Percentiles rank a stretch among this genome's conserved stretches.
These are phyloP conservation scores for Parnassius smintheus DNA, from an alignment of 2,888 invertebrate species.

Conservation along the genomic window DNA sequence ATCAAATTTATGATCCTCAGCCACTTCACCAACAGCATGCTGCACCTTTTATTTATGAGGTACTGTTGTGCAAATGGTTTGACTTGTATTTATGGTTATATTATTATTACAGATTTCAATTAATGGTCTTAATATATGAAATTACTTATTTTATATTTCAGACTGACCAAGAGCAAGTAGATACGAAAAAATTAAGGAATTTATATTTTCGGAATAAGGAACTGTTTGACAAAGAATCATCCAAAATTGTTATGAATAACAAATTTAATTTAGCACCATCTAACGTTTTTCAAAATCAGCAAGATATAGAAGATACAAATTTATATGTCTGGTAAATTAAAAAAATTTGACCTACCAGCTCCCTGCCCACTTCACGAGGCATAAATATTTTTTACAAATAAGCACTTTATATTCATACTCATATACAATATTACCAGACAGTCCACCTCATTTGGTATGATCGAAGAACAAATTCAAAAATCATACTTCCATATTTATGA, in stretches of 20 bases:
- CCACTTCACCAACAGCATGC: constrained; percentile 53
- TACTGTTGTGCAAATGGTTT: constrained; percentile 34
- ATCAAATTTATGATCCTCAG: constrained; percentile 83
- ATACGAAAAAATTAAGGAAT: constrained; percentile 75
- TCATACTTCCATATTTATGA: no score
- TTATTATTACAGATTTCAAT: constrained; percentile 1
- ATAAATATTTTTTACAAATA: no score
- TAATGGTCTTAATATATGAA: neutral
- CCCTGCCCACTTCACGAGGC: no score
- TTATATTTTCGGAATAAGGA: constrained; percentile 82
- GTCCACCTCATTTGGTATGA: no score
- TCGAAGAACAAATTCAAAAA: no score
- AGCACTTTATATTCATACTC: no score
- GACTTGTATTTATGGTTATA: neutral
- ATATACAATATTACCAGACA: no score
- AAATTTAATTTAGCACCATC: constrained; percentile 60
- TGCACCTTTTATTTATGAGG: constrained; percentile 81
- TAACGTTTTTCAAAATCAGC: constrained; percentile 54
- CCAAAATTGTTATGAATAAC: constrained; percentile 73
- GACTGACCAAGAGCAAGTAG: constrained; percentile 81
- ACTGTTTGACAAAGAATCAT: constrained; percentile 83
- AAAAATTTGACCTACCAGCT: neutral
- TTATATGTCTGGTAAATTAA: constrained; percentile 58
- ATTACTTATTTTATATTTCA: constrained; percentile 47
- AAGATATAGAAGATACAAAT: constrained; percentile 39